Percentiles rank a stretch among this genome's conserved stretches.
phyloP scores from a whole-genome alignment of 2,888 invertebrate genomes.

The Zygothrica quintamaculata region DNA sequence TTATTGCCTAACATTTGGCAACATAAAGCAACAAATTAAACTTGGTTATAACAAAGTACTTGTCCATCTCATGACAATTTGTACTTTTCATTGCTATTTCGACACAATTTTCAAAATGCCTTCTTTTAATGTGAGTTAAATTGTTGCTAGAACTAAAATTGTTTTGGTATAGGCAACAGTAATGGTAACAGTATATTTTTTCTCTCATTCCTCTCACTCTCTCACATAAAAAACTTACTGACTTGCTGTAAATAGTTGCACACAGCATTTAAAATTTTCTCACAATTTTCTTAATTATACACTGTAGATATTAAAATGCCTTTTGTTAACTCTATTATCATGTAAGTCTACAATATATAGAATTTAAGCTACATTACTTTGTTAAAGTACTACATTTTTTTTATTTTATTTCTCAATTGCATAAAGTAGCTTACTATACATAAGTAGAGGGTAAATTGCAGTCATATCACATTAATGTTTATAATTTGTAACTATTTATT shows the following conservation, averaged over 20 bases:
- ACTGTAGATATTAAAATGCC: slow-evolving; percentile 1
- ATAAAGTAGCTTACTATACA: too few species aligned
- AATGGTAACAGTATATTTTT: too few species aligned
- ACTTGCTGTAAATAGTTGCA: neutral
- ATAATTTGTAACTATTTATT: neutral
- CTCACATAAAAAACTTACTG: neutral
- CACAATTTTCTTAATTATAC: slow-evolving; percentile 15
- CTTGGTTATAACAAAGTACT: slow-evolving; percentile 17
- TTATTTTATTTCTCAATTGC: too few species aligned
- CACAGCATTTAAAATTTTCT: slow-evolving; percentile 16
- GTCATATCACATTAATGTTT: neutral
- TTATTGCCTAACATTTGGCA: too few species aligned
- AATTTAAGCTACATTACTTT: too few species aligned
- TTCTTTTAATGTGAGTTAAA: slow-evolving; percentile 56
- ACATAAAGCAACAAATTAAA: slow-evolving; percentile 6
- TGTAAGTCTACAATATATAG: too few species aligned
- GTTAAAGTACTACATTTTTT: too few species aligned
- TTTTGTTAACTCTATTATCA: too few species aligned
- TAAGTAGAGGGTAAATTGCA: neutral
- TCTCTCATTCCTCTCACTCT: slow-evolving; percentile 3
- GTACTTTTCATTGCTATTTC: slow-evolving; percentile 55
- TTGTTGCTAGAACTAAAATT: slow-evolving; percentile 32
- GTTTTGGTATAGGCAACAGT: slow-evolving; percentile 1
- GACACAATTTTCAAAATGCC: slow-evolving; percentile 5
- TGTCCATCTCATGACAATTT: slow-evolving; percentile 32